Percentiles rank a stretch among this genome's conserved stretches.
phyloP scores from a whole-genome alignment of 53 echinoderm and acorn worm species.

The Mesocentrotus franciscanus region DNA sequence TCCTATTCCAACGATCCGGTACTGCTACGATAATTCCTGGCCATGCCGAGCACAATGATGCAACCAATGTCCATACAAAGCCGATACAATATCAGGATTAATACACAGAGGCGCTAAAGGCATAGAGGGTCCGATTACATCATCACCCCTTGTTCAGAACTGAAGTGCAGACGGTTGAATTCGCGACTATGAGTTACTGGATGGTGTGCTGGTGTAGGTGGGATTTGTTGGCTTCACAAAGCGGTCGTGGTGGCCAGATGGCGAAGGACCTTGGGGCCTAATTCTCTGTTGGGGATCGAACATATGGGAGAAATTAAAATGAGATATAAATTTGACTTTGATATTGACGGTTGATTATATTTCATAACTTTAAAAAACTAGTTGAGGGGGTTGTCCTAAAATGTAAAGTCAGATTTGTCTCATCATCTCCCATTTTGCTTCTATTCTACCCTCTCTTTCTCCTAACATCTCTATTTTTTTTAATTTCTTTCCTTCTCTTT shows the following conservation, averaged over 20 bases:
- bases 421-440: too few relatives aligned
- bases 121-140: background rate
- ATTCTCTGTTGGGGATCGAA: conserved; percentile 29
- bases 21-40: background rate
- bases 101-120: conserved; percentile 20
- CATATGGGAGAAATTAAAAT: background rate
- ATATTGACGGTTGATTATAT: background rate
- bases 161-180: background rate
- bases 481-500: too few relatives aligned
- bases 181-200: conserved; percentile 48
- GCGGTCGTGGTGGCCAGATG: conserved; percentile 54
- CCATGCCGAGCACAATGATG: background rate
- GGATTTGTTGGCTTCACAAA: conserved; percentile 59
- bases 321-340: background rate
- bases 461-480: too few relatives aligned
- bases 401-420: too few relatives aligned
- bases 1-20: background rate
- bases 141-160: background rate
- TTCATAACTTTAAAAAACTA: background rate
- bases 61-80: background rate
- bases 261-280: conserved; percentile 51
- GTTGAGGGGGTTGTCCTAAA: too few relatives aligned
- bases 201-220: conserved; percentile 58
- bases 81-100: background rate
- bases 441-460: too few relatives aligned